A percentile compares a stretch with the other conserved stretches of the same genome.
These are phyloP conservation scores for Eugnorisma glareosa DNA, from an alignment of 2,888 invertebrate genomes.

Conservation along the genomic window DNA sequence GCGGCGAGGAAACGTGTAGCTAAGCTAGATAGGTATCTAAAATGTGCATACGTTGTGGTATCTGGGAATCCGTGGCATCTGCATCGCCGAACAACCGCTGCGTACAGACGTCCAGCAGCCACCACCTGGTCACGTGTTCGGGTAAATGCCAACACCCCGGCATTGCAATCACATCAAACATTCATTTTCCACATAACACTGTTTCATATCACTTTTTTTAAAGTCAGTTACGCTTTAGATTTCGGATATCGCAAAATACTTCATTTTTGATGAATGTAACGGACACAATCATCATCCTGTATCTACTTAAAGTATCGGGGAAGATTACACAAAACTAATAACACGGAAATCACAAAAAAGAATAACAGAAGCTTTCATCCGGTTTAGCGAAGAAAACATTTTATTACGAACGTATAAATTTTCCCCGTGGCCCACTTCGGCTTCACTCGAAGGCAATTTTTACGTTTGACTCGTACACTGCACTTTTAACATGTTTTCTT, in stretches of 20 bases:
- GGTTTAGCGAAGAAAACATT: constrained; percentile 36
- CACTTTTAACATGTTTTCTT: constrained; percentile 49
- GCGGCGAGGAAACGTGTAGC: constrained; percentile 22
- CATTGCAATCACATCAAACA: constrained; percentile 74
- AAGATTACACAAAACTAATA: constrained; percentile 20
- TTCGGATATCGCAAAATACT: constrained; percentile 14
- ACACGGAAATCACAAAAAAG: constrained; percentile 20
- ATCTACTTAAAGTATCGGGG: constrained; percentile 2
- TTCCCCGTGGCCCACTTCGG: constrained; percentile 39
- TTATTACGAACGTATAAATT: constrained; percentile 54
- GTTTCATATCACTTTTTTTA: constrained; percentile 1
- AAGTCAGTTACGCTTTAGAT: constrained; percentile 17
- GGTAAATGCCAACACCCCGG: constrained; percentile 89
- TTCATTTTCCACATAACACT: constrained; percentile 57
- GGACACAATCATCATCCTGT: constrained; percentile 18
- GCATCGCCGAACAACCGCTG: constrained; percentile 86
- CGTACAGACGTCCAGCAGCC: constrained; percentile 92
- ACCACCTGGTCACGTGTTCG: constrained; percentile 92
- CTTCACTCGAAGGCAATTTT: constrained; percentile 47
- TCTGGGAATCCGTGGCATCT: constrained; percentile 84
- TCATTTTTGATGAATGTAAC: constrained; percentile 22
- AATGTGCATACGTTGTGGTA: constrained; percentile 84
- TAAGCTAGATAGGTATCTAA: constrained; percentile 34
- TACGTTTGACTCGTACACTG: constrained; percentile 46
- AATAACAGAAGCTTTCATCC: constrained; percentile 25